A percentile compares a stretch with the other conserved stretches of the same genome.
phyloP scores from a whole-genome alignment of 2,888 invertebrate genomes.

The Diaphora mendica region DNA sequence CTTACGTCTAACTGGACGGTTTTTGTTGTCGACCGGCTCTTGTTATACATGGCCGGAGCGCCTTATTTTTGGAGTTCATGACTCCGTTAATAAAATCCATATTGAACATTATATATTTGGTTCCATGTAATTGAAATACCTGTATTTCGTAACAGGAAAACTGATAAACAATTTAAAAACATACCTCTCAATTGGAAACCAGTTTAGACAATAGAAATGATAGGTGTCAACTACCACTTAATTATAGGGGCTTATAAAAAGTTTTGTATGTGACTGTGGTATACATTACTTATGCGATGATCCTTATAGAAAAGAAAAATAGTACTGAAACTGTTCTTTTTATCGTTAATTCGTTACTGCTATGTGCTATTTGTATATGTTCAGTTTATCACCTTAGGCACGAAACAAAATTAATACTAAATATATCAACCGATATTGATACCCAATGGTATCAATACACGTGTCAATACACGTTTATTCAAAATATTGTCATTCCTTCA shows the following conservation, averaged over 20 bases:
- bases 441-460: too few relatives aligned
- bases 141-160: too few relatives aligned
- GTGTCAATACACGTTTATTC: background rate
- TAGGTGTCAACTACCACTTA: too few relatives aligned
- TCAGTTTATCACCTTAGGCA: too few relatives aligned
- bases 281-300: background rate
- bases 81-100: slow-evolving; percentile 15
- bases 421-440: background rate
- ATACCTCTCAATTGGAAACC: too few relatives aligned
- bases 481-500: background rate
- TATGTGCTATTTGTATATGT: too few relatives aligned
- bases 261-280: too few relatives aligned
- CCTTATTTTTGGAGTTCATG: slow-evolving; percentile 55
- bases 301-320: background rate
- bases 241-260: too few relatives aligned
- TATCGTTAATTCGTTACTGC: too few relatives aligned
- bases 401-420: too few relatives aligned
- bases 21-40: slow-evolving; percentile 66
- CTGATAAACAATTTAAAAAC: too few relatives aligned
- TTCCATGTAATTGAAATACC: background rate
- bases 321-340: too few relatives aligned
- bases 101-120: background rate
- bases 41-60: slow-evolving; percentile 62
- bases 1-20: slow-evolving; percentile 77
- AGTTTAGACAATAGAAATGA: background rate